These are phyloP conservation scores for Tetragonisca angustula DNA, from an alignment of 2,888 invertebrate species.

Conservation along the genomic window DNA sequence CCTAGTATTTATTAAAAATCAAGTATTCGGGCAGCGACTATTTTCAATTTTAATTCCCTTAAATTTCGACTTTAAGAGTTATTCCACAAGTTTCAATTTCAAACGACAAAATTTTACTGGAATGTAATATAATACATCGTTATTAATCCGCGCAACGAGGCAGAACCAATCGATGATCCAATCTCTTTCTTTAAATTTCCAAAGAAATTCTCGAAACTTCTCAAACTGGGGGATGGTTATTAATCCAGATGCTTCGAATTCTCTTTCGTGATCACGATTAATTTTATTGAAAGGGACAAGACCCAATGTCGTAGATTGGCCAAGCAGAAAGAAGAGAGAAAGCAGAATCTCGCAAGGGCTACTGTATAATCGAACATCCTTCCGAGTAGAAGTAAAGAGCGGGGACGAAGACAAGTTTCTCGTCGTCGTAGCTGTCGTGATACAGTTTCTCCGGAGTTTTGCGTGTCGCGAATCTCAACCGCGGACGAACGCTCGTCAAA, in stretches of 20 bases:
- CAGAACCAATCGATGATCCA: not conserved
- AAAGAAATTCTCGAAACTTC: too few relatives aligned
- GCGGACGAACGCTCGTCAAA: not conserved
- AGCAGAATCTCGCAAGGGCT: not conserved
- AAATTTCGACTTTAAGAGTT: not conserved
- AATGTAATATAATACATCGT: not conserved
- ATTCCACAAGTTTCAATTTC: not conserved
- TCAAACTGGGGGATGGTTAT: too few relatives aligned
- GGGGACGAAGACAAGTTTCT: not conserved
- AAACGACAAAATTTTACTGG: not conserved
- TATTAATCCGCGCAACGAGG: not conserved
- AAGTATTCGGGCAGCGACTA: too few relatives aligned
- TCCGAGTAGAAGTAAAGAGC: not conserved
- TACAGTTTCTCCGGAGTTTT: not conserved
- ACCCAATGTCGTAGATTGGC: too few relatives aligned
- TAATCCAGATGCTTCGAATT: too few relatives aligned
- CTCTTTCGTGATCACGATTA: too few relatives aligned
- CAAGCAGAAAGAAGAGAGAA: too few relatives aligned
- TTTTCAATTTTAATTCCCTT: not conserved
- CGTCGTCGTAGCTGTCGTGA: not conserved
- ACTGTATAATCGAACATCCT: not conserved
- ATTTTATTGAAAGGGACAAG: too few relatives aligned
- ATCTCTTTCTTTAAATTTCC: too few relatives aligned
- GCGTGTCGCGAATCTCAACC: slow-evolving; percentile 8
- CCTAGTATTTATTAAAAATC: too few relatives aligned